Percentiles rank a stretch among this genome's conserved stretches.
These are phyloP conservation scores for Phainopepla nitens DNA, from an alignment of 2,113 vertebrate species.

Conservation along the genomic window DNA sequence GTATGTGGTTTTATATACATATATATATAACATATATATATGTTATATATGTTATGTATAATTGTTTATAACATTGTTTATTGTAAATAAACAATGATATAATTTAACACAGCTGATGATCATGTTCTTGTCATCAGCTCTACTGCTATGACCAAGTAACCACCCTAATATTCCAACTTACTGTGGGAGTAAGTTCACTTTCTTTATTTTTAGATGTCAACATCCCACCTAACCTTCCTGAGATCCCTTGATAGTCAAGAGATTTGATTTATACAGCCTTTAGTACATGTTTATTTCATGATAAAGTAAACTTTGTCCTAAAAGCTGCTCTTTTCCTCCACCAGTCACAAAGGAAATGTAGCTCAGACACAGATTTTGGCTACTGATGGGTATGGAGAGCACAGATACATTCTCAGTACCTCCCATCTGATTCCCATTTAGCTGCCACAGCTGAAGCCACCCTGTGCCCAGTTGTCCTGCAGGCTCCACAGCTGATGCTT, in stretches of 20 bases:
- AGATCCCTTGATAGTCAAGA: not conserved
- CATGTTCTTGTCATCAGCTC: not conserved
- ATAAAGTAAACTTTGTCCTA: not conserved
- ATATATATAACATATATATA: no score
- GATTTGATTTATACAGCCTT: not conserved
- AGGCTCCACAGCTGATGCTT: not conserved
- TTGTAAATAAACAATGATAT: not conserved
- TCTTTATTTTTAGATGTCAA: not conserved
- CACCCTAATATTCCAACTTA: not conserved
- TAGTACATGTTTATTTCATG: not conserved
- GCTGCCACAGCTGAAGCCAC: not conserved
- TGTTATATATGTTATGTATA: no score
- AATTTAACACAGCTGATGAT: not conserved
- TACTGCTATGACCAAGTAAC: not conserved
- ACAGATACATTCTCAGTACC: rapidly evolving
- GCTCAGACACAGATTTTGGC: not conserved
- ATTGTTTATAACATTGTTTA: no score
- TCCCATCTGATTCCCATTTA: not conserved
- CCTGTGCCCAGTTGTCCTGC: not conserved
- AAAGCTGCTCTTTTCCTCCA: not conserved
- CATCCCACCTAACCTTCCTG: not conserved
- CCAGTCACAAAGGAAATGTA: not conserved
- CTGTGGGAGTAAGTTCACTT: not conserved
- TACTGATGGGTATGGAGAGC: not conserved
- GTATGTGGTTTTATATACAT: no score